Conservation (phyloP, 2,113 vertebrate species). For the Periophthalmodon schlosseri region DNA sequence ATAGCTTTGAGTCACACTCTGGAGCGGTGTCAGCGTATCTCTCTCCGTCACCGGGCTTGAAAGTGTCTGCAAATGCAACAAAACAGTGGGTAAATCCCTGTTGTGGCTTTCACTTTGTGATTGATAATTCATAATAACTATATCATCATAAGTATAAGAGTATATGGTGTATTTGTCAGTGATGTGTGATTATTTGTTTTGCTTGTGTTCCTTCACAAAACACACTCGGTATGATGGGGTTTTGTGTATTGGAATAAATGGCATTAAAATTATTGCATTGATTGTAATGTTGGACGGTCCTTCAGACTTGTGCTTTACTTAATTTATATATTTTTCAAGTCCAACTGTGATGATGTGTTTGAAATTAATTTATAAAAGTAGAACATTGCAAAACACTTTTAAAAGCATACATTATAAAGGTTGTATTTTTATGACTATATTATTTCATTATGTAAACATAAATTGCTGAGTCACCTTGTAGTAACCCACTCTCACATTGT, state of each 20-base stretch:
- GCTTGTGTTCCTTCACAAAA: background rate
- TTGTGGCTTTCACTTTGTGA: background rate
- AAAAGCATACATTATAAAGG: background rate
- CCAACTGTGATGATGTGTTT: constrained; percentile 11
- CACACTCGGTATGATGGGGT: no score
- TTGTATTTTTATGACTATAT: background rate
- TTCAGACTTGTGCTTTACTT: background rate
- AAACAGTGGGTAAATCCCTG: constrained; percentile 6
- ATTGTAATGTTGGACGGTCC: background rate
- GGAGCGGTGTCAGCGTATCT: constrained; percentile 58
- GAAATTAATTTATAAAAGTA: constrained; percentile 40
- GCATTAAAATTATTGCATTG: background rate
- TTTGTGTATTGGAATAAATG: background rate
- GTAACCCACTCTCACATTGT: constrained; percentile 22
- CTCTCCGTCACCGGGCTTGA: constrained; percentile 58
- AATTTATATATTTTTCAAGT: background rate
- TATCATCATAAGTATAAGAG: no score
- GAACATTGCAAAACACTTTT: constrained; percentile 26
- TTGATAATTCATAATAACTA: no score
- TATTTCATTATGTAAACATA: background rate
- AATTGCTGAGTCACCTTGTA: background rate
- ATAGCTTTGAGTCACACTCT: constrained; percentile 69
- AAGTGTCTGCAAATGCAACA: constrained; percentile 31
- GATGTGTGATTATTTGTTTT: background rate
- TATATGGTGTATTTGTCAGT: background rate